Evolutionary conservation across 1,140 invertebrate genomes (phyloP).

Genomic region (Helicoverpa zea): DNA sequence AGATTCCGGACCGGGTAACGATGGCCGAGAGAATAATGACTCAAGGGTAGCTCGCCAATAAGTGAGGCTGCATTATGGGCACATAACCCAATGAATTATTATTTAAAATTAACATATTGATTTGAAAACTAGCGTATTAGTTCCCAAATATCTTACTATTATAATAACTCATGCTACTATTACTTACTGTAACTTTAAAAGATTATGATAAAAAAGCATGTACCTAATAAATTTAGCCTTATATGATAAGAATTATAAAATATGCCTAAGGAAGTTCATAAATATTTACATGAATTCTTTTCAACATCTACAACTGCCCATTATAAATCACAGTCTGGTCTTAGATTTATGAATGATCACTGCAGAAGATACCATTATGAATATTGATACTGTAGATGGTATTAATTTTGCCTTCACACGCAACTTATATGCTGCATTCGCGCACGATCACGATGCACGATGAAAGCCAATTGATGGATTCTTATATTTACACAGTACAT

Average conservation of each 20-base stretch:
- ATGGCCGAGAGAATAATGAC: conserved; percentile 6
- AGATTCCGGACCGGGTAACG: conserved; percentile 13
- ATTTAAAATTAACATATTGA: no score
- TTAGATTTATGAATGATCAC: conserved; percentile 12
- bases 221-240: no score
- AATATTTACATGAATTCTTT: no score
- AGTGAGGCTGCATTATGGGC: no score
- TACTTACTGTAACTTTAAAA: no score
- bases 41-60: neutral
- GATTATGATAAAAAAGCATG: no score
- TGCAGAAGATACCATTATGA: conserved; percentile 11
- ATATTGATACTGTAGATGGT: conserved; percentile 13
- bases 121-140: no score
- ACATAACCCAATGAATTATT: no score
- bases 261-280: no score
- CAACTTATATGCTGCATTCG: neutral
- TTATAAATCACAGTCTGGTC: conserved; percentile 5
- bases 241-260: no score
- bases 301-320: neutral
- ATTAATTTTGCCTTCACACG: neutral
- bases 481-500: neutral
- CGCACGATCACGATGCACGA: neutral
- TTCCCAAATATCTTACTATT: no score
- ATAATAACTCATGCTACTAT: no score
- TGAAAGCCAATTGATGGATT: conserved; percentile 1